These are phyloP conservation scores for Amblyjoppa proteus DNA, from an alignment of 2,888 invertebrate species.

Conservation along the genomic window DNA sequence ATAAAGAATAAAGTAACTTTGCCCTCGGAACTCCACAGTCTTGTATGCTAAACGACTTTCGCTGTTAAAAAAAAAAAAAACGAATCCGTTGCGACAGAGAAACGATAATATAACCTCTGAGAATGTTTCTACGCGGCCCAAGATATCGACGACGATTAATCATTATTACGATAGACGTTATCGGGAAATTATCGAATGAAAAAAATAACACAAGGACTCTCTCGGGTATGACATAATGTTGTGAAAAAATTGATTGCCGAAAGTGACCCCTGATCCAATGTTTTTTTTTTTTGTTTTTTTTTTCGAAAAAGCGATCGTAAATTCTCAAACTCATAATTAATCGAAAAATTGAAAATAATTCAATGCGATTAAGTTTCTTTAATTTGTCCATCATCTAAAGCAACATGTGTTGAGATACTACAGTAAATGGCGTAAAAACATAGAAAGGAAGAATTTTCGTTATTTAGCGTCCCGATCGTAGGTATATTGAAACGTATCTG, in stretches of 20 bases:
- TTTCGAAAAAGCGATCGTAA: neutral
- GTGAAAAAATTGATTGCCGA: neutral
- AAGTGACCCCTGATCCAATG: neutral
- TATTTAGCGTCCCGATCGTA: neutral
- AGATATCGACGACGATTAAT: neutral
- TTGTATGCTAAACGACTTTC: neutral
- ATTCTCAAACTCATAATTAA: neutral
- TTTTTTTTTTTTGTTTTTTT: neutral
- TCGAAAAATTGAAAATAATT: neutral
- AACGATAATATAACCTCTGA: conserved; percentile 1
- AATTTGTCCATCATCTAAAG: neutral
- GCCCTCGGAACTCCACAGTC: neutral
- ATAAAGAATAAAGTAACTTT: conserved; percentile 24
- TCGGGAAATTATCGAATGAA: no score
- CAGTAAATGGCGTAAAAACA: neutral
- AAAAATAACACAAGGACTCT: neutral
- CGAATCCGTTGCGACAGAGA: neutral
- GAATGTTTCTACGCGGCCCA: conserved; percentile 11
- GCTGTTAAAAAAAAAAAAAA: neutral
- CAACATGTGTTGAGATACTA: neutral
- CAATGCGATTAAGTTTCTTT: neutral
- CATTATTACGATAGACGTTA: no score
- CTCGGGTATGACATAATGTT: neutral
- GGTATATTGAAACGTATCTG: neutral
- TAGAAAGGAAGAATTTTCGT: neutral